Evolutionary conservation across 2,797 vertebrate species (phyloP).

Genomic region (Peromyscus melanophrys): DNA sequence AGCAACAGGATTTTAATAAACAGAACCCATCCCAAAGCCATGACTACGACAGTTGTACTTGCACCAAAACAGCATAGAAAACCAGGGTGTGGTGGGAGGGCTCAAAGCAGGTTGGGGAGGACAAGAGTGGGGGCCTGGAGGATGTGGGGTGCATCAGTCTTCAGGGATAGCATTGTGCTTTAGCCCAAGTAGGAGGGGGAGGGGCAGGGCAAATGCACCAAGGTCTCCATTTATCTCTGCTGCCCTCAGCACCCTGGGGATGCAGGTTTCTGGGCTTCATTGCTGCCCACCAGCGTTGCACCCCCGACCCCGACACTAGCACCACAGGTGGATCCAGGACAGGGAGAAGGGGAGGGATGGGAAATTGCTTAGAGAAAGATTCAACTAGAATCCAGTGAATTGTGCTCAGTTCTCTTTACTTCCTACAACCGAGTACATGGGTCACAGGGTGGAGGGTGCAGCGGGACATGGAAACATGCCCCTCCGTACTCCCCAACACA

Average conservation of each 20-base stretch:
- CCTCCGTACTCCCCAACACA: slow-evolving; percentile 70
- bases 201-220: slow-evolving; percentile 73
- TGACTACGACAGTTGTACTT: slow-evolving; percentile 88
- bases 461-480: slow-evolving; percentile 70
- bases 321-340: slow-evolving; percentile 79
- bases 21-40: slow-evolving; percentile 92
- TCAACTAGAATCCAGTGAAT: slow-evolving; percentile 86
- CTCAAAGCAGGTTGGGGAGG: slow-evolving; percentile 91
- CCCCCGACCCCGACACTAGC: slow-evolving; percentile 82
- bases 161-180: slow-evolving; percentile 84
- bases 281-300: slow-evolving; percentile 80
- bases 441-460: slow-evolving; percentile 80
- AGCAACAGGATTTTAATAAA: slow-evolving; percentile 96
- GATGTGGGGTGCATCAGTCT: slow-evolving; percentile 62
- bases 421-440: slow-evolving; percentile 87
- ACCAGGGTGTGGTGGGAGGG: slow-evolving; percentile 88
- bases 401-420: slow-evolving; percentile 88
- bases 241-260: slow-evolving; percentile 82
- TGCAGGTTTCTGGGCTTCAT: slow-evolving; percentile 79
- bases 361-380: slow-evolving; percentile 86
- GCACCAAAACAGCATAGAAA: slow-evolving; percentile 95
- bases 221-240: slow-evolving; percentile 80
- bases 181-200: slow-evolving; percentile 74
- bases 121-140: slow-evolving; percentile 54
- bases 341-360: slow-evolving; percentile 59